phyloP scores from a whole-genome alignment of 2,113 vertebrate genomes.

The Cochlearius cochlearius region DNA sequence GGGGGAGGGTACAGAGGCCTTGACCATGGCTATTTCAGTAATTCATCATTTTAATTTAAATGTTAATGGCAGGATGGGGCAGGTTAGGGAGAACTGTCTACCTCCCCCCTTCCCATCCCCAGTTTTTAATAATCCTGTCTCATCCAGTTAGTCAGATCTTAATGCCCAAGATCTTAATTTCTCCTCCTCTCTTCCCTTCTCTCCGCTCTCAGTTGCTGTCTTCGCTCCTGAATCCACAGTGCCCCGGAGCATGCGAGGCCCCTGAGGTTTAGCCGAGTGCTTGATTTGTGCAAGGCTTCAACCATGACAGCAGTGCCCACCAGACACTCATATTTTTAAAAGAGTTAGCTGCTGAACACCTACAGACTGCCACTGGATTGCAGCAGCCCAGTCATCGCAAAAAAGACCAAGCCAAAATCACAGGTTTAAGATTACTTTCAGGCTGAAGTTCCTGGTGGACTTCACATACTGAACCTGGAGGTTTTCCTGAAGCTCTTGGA shows the following conservation, averaged over 20 bases:
- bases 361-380: neutral
- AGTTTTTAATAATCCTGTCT: constrained; percentile 3
- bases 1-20: neutral
- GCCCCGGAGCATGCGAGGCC: neutral
- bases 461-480: neutral
- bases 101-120: neutral
- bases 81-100: neutral
- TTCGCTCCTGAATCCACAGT: neutral
- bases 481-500: neutral
- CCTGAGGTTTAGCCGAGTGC: neutral
- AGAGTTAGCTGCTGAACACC: neutral
- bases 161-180: neutral
- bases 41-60: constrained; percentile 48
- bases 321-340: neutral
- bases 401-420: neutral
- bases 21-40: constrained; percentile 24
- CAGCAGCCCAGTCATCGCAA: neutral
- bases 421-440: neutral
- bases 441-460: neutral
- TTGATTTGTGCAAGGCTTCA: neutral
- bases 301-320: neutral
- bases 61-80: constrained; percentile 29
- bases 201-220: neutral
- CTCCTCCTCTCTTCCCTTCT: neutral
- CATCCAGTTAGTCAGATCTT: neutral